Conservation (phyloP, 1,140 invertebrate genomes). For the Meloidogyne floridensis region DNA sequence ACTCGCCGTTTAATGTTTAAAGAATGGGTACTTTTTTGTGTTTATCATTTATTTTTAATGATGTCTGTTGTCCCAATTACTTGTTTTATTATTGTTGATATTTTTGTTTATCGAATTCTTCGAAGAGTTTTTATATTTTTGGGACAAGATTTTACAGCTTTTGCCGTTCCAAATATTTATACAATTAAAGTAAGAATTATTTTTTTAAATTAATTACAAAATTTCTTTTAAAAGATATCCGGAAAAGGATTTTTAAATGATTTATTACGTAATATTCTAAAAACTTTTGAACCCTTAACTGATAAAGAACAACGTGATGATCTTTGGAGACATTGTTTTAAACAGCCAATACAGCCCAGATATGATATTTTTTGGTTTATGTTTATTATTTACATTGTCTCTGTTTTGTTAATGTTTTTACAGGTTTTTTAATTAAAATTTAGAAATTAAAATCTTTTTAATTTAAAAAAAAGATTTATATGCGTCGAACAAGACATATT, state of each 20-base stretch:
- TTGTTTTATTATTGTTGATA: constrained; percentile 37
- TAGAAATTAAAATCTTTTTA: background rate
- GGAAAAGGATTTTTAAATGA: constrained; percentile 49
- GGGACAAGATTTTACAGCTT: constrained; percentile 31
- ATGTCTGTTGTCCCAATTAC: constrained; percentile 36
- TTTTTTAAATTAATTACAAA: background rate
- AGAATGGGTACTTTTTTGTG: constrained; percentile 27
- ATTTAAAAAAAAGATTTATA: constrained; percentile 32
- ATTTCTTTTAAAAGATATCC: constrained; percentile 31
- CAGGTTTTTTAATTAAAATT: constrained; percentile 15
- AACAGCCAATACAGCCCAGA: constrained; percentile 45
- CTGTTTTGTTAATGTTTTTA: constrained; percentile 15
- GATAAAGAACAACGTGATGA: constrained; percentile 35
- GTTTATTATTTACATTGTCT: constrained; percentile 10
- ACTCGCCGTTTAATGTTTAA: constrained; percentile 21
- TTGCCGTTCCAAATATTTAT: constrained; percentile 46
- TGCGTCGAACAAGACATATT: constrained; percentile 33
- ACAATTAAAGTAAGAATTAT: constrained; percentile 36
- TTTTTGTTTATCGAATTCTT: constrained; percentile 39
- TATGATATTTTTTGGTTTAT: constrained; percentile 33
- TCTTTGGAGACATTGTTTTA: constrained; percentile 47
- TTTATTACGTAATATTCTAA: constrained; percentile 38
- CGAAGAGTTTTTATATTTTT: constrained; percentile 42
- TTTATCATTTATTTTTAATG: constrained; percentile 16
- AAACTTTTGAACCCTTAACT: constrained; percentile 41